phyloP scores from a whole-genome alignment of 2,888 invertebrate genomes.

The Athalia rosae region DNA sequence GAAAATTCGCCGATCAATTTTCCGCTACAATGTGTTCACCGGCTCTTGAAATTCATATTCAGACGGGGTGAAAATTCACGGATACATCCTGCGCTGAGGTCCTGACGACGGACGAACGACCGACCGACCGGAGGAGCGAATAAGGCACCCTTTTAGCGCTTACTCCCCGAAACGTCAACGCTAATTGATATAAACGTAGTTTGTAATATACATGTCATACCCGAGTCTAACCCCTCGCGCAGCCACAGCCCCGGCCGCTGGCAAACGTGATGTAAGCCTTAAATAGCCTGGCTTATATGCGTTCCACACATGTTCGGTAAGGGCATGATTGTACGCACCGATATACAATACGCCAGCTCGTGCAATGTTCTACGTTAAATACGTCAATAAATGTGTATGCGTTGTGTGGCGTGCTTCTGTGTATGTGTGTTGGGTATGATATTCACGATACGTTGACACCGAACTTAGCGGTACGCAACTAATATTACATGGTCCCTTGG shows the following conservation, averaged over 20 bases:
- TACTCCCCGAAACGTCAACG: conserved; percentile 69
- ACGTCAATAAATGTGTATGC: background rate
- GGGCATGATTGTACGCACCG: background rate
- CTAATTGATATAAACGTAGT: conserved; percentile 73
- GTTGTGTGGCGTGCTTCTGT: background rate
- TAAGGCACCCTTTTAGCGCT: conserved; percentile 61
- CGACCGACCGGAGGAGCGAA: conserved; percentile 55
- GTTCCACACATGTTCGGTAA: background rate
- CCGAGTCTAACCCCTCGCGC: conserved; percentile 52
- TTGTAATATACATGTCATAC: conserved; percentile 73
- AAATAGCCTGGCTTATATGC: conserved; percentile 10
- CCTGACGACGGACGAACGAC: background rate
- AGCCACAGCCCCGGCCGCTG: conserved; percentile 45
- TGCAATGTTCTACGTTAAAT: background rate
- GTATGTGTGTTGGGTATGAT: background rate
- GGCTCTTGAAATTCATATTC: too few relatives aligned
- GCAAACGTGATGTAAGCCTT: conserved; percentile 34
- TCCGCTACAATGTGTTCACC: too few relatives aligned
- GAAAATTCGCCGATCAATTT: too few relatives aligned
- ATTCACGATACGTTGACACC: conserved; percentile 31
- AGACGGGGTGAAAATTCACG: too few relatives aligned
- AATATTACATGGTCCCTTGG: conserved; percentile 19
- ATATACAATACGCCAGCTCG: background rate
- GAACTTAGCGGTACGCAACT: conserved; percentile 32
- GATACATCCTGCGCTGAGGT: too few relatives aligned